Conservation (phyloP, 2,797 vertebrate species). For the Tadarida brasiliensis region DNA sequence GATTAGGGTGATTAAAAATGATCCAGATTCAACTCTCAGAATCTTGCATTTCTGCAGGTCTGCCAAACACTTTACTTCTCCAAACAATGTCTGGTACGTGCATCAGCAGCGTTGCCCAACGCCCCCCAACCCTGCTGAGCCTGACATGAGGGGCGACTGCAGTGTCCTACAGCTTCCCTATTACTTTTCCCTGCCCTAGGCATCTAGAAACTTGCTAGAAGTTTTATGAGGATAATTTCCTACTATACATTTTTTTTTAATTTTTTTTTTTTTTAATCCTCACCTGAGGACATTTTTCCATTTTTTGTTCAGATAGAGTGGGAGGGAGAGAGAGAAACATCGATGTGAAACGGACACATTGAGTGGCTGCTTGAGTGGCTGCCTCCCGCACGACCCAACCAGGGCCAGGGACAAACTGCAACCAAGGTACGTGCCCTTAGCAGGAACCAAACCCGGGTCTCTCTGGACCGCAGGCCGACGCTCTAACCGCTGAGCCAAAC, state of each 20-base stretch:
- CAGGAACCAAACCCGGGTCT: no score
- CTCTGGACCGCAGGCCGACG: no score
- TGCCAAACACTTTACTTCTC: background rate
- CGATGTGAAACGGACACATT: no score
- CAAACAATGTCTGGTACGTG: background rate
- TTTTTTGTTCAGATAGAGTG: no score
- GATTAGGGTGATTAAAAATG: slow-evolving; percentile 26
- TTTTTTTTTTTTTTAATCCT: no score
- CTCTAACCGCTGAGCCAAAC: no score
- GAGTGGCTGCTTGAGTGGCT: no score
- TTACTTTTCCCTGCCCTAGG: background rate
- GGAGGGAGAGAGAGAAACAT: no score
- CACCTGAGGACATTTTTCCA: no score
- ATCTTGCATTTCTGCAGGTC: slow-evolving; percentile 13
- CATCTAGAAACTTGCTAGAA: slow-evolving; percentile 55
- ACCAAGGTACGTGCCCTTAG: no score
- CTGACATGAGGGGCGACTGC: background rate
- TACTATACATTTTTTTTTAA: background rate
- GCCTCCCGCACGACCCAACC: no score
- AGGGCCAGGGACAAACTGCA: no score
- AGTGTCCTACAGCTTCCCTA: background rate
- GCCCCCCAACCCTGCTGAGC: background rate
- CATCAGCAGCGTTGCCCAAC: background rate
- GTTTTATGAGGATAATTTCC: background rate
- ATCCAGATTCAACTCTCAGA: background rate